phyloP scores from a whole-genome alignment of 1,140 invertebrate species.

The Leptopilina clavipes region DNA sequence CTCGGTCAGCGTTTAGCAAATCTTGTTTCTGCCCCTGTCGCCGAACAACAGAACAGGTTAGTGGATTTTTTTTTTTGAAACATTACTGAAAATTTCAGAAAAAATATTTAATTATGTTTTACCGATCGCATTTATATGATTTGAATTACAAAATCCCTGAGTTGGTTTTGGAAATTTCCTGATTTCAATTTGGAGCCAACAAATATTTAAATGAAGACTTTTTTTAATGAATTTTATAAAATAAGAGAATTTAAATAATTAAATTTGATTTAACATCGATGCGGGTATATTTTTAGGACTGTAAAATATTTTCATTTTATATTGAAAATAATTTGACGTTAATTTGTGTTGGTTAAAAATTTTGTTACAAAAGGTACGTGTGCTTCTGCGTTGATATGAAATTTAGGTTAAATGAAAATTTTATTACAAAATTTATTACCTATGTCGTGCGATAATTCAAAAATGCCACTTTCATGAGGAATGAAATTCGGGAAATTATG shows the following conservation, averaged over 20 bases:
- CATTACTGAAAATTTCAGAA: background rate
- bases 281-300: too few relatives aligned
- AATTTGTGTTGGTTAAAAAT: background rate
- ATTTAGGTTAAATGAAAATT: background rate
- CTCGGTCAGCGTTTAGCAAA: constrained; percentile 67
- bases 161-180: too few relatives aligned
- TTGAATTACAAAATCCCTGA: too few relatives aligned
- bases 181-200: too few relatives aligned
- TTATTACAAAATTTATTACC: background rate
- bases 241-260: too few relatives aligned
- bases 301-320: too few relatives aligned
- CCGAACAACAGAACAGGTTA: constrained; percentile 74
- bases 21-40: constrained; percentile 68
- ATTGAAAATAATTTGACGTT: background rate
- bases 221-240: too few relatives aligned
- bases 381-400: background rate
- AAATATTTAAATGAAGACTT: too few relatives aligned
- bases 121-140: too few relatives aligned
- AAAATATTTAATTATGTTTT: too few relatives aligned
- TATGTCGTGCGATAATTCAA: background rate
- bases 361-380: background rate
- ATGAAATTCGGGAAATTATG: background rate
- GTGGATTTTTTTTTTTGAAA: background rate
- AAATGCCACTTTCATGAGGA: background rate
- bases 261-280: too few relatives aligned